Evolutionary conservation across 2,113 vertebrate genomes (phyloP), one percentile per base, ranked within the genome.

Genomic region (Choloepus hoffmanni): DNA sequence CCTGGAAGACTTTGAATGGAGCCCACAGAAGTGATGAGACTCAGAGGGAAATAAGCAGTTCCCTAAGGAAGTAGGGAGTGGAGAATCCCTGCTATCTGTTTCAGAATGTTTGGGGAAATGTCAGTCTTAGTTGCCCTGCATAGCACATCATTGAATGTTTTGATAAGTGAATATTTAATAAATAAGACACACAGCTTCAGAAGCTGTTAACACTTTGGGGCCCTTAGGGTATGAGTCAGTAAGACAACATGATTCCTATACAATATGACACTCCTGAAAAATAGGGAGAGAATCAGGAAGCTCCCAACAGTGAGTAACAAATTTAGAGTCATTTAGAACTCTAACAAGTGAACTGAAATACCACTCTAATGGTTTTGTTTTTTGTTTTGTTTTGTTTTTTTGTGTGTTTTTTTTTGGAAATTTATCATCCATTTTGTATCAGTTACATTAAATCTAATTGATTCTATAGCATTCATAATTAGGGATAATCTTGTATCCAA

Each of bases 241-340:
- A 94, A 90, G 72, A 87, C 86, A 85, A 85, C 60, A 55, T 30
- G 68, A 21, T 43, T 94, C 53, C 85, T 79, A 77, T 76, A 92
- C 30, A 87, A 19, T 81, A 43, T 5, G 62, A 90, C 43, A 92
- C 50, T 73, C 40, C 82, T 87, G 62, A 95, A 60, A 90, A 96
- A 74, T 9, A 89, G 68, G 55, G 36, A 36, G 85, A 91, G 70
- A 81, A 79, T 63, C 62, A 86, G 1, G 43, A 95, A 30, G 15
- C 36, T 72, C 85, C 72, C 72, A 85, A 67, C 26, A 60, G 40
- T 78, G 62, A 92, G 45, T 89, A 89, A 92, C 79, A 96, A 96
- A 94, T 95, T 95, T 55, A 87, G 7, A 93, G 93, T 85, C 76
- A 88, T 92, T 92, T 95, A 89, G 63, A 73, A 79, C 10, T 88